These are phyloP conservation scores for Bombyx mandarina DNA, from an alignment of 1,140 invertebrate genomes.

Conservation along the genomic window DNA sequence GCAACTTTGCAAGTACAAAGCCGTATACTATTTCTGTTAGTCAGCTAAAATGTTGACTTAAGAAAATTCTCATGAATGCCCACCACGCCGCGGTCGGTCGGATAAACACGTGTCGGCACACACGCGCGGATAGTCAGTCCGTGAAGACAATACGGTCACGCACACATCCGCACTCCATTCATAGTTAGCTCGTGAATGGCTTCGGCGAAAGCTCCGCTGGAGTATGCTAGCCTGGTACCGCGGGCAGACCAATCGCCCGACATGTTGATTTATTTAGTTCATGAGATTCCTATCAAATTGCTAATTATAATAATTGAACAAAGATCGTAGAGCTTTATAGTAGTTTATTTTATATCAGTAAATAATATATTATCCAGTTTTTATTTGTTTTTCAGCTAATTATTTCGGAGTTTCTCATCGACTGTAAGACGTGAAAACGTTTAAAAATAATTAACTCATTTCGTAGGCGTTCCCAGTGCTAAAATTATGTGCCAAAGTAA, in stretches of 20 bases:
- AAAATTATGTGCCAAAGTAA: too few relatives aligned
- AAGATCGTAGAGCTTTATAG: too few relatives aligned
- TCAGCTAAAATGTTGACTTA: conserved; percentile 59
- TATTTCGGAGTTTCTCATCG: too few relatives aligned
- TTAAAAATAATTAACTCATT: too few relatives aligned
- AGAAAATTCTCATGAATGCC: conserved; percentile 66
- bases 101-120: conserved; percentile 53
- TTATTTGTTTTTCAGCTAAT: too few relatives aligned
- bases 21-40: conserved; percentile 56
- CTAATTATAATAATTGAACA: too few relatives aligned
- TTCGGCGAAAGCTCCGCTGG: conserved; percentile 44
- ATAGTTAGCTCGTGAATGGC: conserved; percentile 45
- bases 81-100: conserved; percentile 38
- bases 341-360: too few relatives aligned
- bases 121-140: conserved; percentile 14
- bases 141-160: conserved; percentile 11
- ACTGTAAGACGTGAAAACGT: too few relatives aligned
- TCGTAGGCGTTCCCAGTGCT: too few relatives aligned
- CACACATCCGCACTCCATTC: conserved; percentile 51
- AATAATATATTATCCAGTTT: too few relatives aligned
- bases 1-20: conserved; percentile 54
- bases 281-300: too few relatives aligned
- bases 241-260: conserved; percentile 47
- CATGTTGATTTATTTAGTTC: conserved; percentile 42
- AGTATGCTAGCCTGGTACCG: conserved; percentile 53